phyloP scores from a whole-genome alignment of 2,113 vertebrate species.

The Aphyosemion australe region DNA sequence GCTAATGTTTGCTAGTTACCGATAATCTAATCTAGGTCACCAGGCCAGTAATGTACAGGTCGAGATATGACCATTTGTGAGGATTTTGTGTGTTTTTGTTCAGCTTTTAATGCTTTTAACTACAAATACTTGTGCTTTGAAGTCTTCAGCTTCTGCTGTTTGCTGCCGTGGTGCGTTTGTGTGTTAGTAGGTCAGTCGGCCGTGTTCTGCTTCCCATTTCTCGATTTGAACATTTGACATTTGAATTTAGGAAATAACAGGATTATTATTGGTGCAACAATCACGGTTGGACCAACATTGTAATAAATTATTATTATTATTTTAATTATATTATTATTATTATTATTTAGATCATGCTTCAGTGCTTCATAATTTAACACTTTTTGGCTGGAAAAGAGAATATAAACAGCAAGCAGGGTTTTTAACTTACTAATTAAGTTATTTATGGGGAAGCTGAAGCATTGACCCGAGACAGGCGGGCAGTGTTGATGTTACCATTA shows the following conservation, averaged over 20 bases:
- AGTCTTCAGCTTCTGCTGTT: not conserved
- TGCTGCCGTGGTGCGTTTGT: not conserved
- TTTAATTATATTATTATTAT: no score
- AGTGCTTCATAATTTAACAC: not conserved
- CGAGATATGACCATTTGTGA: not conserved
- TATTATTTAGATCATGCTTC: not conserved
- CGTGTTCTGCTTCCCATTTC: conserved; percentile 22
- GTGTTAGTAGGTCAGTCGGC: conserved; percentile 59
- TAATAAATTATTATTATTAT: not conserved
- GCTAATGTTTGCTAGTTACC: conserved; percentile 37
- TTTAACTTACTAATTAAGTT: not conserved
- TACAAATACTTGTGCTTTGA: no score
- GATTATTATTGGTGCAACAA: not conserved
- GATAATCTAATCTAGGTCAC: conserved; percentile 64
- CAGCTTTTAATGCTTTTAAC: not conserved
- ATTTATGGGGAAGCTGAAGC: conserved; percentile 20
- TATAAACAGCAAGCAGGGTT: not conserved
- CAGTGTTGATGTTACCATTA: conserved; percentile 56
- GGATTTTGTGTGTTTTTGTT: not conserved
- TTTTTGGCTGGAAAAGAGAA: no score
- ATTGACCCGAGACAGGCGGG: conserved; percentile 3
- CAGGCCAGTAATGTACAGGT: conserved; percentile 14
- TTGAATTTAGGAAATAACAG: not conserved
- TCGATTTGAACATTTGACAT: not conserved
- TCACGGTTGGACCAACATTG: not conserved